Conservation (phyloP, 2,113 vertebrate genomes). For the Mesocricetus auratus region DNA sequence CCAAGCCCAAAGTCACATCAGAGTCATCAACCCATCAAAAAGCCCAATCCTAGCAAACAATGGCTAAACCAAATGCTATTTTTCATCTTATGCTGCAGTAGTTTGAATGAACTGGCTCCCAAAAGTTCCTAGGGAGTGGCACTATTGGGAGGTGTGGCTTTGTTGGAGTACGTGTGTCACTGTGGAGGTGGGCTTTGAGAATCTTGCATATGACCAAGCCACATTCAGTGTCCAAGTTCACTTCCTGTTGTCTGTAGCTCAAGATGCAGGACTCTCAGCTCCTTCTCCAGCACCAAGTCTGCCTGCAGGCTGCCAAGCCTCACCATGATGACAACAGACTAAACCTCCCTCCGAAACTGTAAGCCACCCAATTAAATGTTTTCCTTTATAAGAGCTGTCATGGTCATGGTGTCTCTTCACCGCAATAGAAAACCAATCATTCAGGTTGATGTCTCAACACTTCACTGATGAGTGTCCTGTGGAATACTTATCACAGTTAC, state of each 20-base stretch:
- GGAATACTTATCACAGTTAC: neutral
- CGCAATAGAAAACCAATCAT: neutral
- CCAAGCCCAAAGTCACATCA: neutral
- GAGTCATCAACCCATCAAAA: neutral
- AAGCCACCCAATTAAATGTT: neutral
- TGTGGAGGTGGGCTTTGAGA: neutral
- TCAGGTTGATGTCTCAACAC: slow-evolving; percentile 3
- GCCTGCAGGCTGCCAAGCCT: neutral
- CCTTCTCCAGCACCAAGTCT: neutral
- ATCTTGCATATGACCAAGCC: neutral
- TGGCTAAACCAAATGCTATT: neutral
- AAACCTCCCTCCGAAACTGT: neutral
- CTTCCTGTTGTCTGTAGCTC: neutral
- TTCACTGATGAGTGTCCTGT: neutral
- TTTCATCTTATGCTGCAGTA: neutral
- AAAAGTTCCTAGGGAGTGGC: neutral
- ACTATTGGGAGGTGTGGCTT: neutral
- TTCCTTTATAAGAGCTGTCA: neutral
- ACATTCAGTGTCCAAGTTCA: neutral
- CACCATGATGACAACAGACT: neutral
- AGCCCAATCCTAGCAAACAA: neutral
- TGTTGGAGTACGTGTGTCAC: neutral
- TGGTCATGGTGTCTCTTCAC: neutral
- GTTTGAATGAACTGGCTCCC: neutral
- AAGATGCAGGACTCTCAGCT: neutral